Evolutionary conservation across 2,113 vertebrate genomes (phyloP).

Genomic region (Halcyon malimbica): DNA sequence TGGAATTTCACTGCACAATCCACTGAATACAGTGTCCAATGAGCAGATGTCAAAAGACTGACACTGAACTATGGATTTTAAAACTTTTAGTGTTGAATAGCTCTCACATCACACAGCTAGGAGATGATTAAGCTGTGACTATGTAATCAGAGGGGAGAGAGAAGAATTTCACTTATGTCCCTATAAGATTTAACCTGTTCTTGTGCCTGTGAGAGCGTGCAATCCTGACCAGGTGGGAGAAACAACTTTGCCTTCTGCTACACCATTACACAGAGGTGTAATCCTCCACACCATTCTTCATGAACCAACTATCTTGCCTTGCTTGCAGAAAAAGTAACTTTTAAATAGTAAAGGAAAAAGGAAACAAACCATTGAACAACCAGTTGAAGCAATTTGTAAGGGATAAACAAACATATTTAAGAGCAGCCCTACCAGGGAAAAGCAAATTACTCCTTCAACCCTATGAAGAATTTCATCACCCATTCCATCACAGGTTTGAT

Average conservation of each 20-base stretch:
- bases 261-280: background rate
- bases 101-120: background rate
- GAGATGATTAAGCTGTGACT: background rate
- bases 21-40: background rate
- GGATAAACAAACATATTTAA: background rate
- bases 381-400: background rate
- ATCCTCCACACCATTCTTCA: background rate
- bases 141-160: background rate
- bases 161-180: background rate
- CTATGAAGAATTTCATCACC: background rate
- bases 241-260: background rate
- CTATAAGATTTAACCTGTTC: background rate
- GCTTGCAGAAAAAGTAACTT: background rate
- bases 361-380: background rate
- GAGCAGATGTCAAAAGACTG: background rate
- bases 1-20: background rate
- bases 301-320: background rate
- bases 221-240: background rate
- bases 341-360: background rate
- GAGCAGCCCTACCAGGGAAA: background rate
- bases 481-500: background rate
- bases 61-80: background rate
- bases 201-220: background rate
- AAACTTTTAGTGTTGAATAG: background rate
- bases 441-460: background rate